Conservation (phyloP, 2,888 invertebrate species). For the Campopleginae sp. region DNA sequence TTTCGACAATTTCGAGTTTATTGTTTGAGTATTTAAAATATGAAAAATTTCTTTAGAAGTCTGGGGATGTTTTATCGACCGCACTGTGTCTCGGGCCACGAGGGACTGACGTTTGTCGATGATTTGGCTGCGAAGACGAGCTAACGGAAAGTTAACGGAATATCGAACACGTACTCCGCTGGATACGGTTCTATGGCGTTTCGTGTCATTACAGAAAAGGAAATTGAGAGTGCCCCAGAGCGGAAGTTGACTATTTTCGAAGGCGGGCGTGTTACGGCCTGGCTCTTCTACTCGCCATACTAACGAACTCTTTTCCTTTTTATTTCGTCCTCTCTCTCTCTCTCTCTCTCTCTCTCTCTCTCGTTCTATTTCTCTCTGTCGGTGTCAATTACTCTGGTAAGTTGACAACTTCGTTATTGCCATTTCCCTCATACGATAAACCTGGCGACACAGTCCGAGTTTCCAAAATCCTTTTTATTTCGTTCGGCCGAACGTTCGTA, state of each 20-base stretch:
- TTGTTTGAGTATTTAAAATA: neutral
- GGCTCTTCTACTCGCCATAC: slow-evolving; percentile 4
- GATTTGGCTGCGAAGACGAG: neutral
- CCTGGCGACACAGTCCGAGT: neutral
- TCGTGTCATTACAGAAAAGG: slow-evolving; percentile 39
- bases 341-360: neutral
- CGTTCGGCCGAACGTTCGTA: neutral
- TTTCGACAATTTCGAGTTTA: neutral
- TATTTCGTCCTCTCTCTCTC: neutral
- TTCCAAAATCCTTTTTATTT: slow-evolving; percentile 9
- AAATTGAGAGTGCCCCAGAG: slow-evolving; percentile 50
- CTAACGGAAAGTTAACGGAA: slow-evolving; percentile 43
- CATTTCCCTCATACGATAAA: neutral
- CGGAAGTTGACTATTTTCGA: slow-evolving; percentile 50
- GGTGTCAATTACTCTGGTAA: slow-evolving; percentile 8
- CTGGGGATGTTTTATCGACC: neutral
- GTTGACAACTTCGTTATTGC: slow-evolving; percentile 10
- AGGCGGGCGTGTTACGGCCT: neutral
- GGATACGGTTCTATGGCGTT: slow-evolving; percentile 17
- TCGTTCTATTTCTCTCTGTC: neutral
- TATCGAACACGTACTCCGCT: slow-evolving; percentile 33
- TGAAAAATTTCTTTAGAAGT: neutral
- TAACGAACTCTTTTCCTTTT: neutral
- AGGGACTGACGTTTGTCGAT: slow-evolving; percentile 25
- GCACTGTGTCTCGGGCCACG: slow-evolving; percentile 8